Percentiles rank a stretch among this genome's conserved stretches.
phyloP scores from a whole-genome alignment of 2,797 vertebrate species.

The Malurus splendens region DNA sequence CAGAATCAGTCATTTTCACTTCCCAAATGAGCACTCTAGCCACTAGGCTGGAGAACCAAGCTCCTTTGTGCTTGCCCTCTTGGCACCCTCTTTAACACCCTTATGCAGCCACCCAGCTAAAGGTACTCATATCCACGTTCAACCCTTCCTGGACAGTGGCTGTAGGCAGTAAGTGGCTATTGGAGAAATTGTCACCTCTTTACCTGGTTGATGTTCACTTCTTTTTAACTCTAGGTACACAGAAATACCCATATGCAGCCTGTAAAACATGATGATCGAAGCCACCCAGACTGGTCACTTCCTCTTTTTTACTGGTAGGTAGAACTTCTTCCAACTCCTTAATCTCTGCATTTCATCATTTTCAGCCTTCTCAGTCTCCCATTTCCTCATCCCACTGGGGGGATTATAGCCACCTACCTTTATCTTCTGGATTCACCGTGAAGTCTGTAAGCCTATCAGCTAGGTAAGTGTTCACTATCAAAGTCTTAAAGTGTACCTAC shows the following conservation, averaged over 20 bases:
- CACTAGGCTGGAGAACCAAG: background rate
- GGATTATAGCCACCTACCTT: background rate
- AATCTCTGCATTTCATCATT: background rate
- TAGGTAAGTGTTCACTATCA: background rate
- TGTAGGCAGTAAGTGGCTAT: background rate
- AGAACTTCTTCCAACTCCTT: background rate
- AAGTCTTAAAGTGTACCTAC: background rate
- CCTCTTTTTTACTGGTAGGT: background rate
- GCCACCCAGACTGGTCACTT: background rate
- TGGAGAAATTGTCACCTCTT: background rate
- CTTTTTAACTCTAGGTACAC: background rate
- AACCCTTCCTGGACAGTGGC: background rate
- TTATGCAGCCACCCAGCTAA: background rate
- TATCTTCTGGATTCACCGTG: background rate
- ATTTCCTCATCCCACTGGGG: background rate
- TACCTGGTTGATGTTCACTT: background rate
- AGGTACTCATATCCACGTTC: background rate
- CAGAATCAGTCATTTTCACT: background rate
- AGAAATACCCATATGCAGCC: background rate
- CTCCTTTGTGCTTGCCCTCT: background rate
- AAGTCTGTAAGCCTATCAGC: background rate
- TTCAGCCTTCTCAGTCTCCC: background rate
- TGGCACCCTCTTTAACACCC: background rate
- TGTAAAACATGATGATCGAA: background rate
- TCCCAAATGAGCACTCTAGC: background rate